Percentiles rank a stretch among this genome's conserved stretches.
Conservation (phyloP, 1,140 invertebrate genomes). For the Caenorhabditis inopinata region DNA sequence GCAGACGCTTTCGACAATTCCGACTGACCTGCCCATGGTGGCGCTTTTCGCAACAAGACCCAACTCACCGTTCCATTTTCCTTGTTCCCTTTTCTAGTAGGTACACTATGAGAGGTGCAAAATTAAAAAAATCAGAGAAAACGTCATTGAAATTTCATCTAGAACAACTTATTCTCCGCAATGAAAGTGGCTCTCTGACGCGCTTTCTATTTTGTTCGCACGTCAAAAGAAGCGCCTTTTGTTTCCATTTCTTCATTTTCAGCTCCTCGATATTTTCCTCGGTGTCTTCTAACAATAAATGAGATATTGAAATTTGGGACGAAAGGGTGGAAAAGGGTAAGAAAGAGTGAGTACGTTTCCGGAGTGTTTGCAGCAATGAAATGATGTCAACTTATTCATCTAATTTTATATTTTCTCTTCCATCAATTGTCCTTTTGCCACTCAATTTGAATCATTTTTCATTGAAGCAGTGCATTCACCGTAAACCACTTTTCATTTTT, state of each 20-base stretch:
- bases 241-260: not conserved
- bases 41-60: no score
- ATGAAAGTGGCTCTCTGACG: no score
- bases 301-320: not conserved
- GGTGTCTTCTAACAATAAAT: conserved; percentile 11
- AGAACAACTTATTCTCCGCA: no score
- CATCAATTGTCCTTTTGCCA: not conserved
- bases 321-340: not conserved
- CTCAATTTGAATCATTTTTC: not conserved
- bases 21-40: no score
- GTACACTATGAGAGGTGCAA: no score
- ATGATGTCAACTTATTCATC: not conserved
- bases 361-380: conserved; percentile 3
- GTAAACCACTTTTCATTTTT: not conserved
- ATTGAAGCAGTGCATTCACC: not conserved
- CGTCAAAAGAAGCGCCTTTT: no score
- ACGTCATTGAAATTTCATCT: no score
- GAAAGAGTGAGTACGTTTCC: not conserved
- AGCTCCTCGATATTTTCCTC: not conserved
- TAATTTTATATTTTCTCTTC: not conserved
- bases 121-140: no score
- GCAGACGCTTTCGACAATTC: no score
- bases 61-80: no score
- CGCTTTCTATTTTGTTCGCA: no score
- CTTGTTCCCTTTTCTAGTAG: no score